Evolutionary conservation across 2,888 invertebrate species (phyloP), one percentile per base, ranked within the genome.

Genomic region (Tachystola acroxantha): DNA sequence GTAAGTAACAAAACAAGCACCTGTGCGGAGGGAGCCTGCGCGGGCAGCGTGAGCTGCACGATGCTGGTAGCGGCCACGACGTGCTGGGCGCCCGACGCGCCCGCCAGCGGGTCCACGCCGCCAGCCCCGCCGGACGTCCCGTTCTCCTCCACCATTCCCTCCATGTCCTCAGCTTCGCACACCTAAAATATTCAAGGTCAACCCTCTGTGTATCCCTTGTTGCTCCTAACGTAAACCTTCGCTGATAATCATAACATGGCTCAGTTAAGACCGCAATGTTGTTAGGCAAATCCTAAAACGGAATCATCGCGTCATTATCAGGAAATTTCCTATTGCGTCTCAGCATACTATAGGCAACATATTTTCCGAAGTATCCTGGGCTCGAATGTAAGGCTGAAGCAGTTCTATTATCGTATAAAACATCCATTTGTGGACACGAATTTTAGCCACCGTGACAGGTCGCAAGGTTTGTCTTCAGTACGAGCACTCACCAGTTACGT

Each of bases 131-230:
- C 72, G 52, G 76, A 67, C 51, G 81, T 79, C 63, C 94, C 94
- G 81, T 95, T 95, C 90, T 96, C 96, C 89, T 96, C 95, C 85
- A 95, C 95, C 93, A 96, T 94, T 88, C 94, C 93, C 89, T 95
- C 95, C 95, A 95, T 96, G 90, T 88, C 89, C 74, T 77, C 73
- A 71, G 70, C 19, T 32, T 22, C 73, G 75, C 88, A 90, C 90
- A 90, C 91, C 91, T 92, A 88, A 78, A 87, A 89, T 84, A 78
- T 86, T 88, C 89, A 88, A 87, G 84, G 84, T 81, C 86, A 78
- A 73, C 76, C 65, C 62, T 76, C 74, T 74, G 70, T 36, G 20
- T 31, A 32, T 27, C 75, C 74, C 80, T 69, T 64, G 65, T 59
- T 74, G 63, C 53, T 57, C 54, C 47, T 28, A 16, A 9, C 4